phyloP scores from a whole-genome alignment of 1,140 invertebrate species.

The Glossosoma conforme region DNA sequence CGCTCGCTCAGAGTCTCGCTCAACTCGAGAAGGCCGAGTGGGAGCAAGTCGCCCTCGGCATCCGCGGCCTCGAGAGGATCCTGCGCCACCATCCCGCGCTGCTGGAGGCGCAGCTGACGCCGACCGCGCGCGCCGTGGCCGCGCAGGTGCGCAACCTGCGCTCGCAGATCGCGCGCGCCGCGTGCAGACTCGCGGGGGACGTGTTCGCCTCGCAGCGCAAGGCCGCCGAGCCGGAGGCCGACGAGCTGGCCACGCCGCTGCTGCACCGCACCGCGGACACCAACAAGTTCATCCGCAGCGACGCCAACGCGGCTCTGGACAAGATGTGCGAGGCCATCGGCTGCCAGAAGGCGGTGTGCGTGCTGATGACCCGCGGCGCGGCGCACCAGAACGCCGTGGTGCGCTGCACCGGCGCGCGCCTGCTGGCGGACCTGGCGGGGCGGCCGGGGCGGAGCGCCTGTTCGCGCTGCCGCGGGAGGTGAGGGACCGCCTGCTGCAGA shows the following conservation, averaged over 20 bases:
- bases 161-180: slow-evolving; percentile 83
- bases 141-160: slow-evolving; percentile 80
- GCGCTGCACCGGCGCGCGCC: slow-evolving; percentile 70
- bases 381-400: slow-evolving; percentile 85
- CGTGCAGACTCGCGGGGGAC: slow-evolving; percentile 73
- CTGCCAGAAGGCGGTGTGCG: slow-evolving; percentile 42
- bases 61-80: slow-evolving; percentile 68
- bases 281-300: slow-evolving; percentile 84
- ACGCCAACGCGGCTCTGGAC: slow-evolving; percentile 77
- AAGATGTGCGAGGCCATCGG: slow-evolving; percentile 67
- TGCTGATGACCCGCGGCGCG: slow-evolving; percentile 51
- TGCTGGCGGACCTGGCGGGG: slow-evolving; percentile 66
- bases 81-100: slow-evolving; percentile 65
- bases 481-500: slow-evolving; percentile 72
- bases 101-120: slow-evolving; percentile 56
- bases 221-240: slow-evolving; percentile 79
- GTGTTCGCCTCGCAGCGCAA: slow-evolving; percentile 68
- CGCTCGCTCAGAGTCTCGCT: slow-evolving; percentile 56
- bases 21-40: slow-evolving; percentile 74
- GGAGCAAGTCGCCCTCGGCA: slow-evolving; percentile 77
- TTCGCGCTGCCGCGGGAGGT: slow-evolving; percentile 72
- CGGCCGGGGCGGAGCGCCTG: slow-evolving; percentile 67
- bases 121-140: slow-evolving; percentile 64
- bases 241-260: slow-evolving; percentile 74
- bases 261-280: slow-evolving; percentile 87